Base-by-base conservation (phyloP, 2,888 invertebrate species). In the Scelioninae gen. 1 region DNA sequence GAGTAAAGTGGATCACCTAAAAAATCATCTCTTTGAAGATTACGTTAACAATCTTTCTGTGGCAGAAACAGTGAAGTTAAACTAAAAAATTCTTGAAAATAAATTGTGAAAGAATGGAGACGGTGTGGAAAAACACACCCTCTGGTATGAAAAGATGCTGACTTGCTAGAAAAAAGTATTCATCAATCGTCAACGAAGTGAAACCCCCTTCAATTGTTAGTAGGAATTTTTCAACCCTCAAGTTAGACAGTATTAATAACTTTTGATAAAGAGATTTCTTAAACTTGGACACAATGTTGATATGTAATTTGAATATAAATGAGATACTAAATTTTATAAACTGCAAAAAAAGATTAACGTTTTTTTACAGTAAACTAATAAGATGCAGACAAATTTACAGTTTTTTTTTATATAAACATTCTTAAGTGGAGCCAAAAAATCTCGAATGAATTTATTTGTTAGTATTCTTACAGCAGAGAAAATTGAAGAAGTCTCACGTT, bases 61-160 rank as follows among this genome's bases (percentile, higher is more conserved):
- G 15, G n/a, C 29, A 31, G 31, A 31, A 32, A n/a, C 31, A 11
- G 31, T 1, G 16, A 53, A 31, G 1, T 2, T 8, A 3, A 49
- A n/a, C 8, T 1, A 31, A 53, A 23, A 29, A 53, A 53, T 5
- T 11, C 13, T 29, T 11, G 15, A 34, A 15, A 32, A 13, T 8
- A 34, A 55, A 55, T 55, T 55, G 13, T 10, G 13, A 55, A 15
- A 23, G 34, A 55, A 55, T 55, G 34, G 32, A 31, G 62, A 62
- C 16, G 5, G 31, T 11, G 9, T 13, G 15, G 23, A 8, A 8
- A 43, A 31, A 31, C 15, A 29, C 66, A 49, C 53, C 55, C 38
- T 66, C 49, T 16, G 65, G n/a, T 9, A 65, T 51, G 53, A 29
- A 40, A 53, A 53, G 29, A 53, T 66, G 53, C 53, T 66, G 65